phyloP scores from a whole-genome alignment of 2,888 invertebrate genomes.

The Polydrusus pterygomalis region DNA sequence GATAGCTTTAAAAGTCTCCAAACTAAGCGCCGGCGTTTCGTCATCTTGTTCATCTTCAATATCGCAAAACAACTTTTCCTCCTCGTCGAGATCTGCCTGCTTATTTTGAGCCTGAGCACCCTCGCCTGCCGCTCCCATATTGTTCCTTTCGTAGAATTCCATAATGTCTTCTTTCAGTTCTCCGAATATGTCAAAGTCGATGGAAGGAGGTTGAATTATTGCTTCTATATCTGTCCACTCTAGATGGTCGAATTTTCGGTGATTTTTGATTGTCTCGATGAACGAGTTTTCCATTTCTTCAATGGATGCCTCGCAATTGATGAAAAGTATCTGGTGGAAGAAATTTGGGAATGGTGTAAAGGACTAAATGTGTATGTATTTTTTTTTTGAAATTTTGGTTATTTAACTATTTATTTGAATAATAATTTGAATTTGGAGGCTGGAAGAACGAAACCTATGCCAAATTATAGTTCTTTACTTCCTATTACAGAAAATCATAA shows the following conservation, averaged over 20 bases:
- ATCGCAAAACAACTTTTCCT: slow-evolving; percentile 5
- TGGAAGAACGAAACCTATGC: too few relatives aligned
- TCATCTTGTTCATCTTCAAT: background rate
- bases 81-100: background rate
- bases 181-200: slow-evolving; percentile 35
- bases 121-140: background rate
- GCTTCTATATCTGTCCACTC: background rate
- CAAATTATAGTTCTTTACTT: too few relatives aligned
- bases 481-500: too few relatives aligned
- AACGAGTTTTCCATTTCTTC: slow-evolving; percentile 19
- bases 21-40: background rate
- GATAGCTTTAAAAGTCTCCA: background rate
- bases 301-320: background rate
- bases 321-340: too few relatives aligned
- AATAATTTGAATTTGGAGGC: too few relatives aligned
- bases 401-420: too few relatives aligned
- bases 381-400: too few relatives aligned
- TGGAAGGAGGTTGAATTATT: background rate
- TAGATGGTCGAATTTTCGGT: background rate
- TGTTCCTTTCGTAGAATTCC: slow-evolving; percentile 2
- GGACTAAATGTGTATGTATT: background rate
- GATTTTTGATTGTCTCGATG: slow-evolving; percentile 33
- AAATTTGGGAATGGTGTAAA: too few relatives aligned
- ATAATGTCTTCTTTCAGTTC: slow-evolving; percentile 36
- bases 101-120: background rate